These are phyloP conservation scores for Nebria brevicollis DNA, from an alignment of 2,888 invertebrate genomes.

Conservation along the genomic window DNA sequence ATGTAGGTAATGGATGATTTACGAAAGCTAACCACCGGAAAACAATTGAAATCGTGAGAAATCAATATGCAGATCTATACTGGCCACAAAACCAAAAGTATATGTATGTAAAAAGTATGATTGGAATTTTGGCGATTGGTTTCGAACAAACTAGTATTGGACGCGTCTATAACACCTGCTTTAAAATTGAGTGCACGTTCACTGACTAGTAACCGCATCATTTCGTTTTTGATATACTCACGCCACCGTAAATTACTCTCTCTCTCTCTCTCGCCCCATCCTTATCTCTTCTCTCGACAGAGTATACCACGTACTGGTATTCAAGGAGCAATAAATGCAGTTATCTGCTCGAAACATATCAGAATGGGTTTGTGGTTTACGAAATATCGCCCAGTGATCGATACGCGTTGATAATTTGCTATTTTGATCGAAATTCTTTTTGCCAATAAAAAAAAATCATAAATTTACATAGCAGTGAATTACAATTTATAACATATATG, in stretches of 20 bases:
- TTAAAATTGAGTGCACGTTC: slow-evolving; percentile 42
- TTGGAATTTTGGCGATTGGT: slow-evolving; percentile 35
- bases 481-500: slow-evolving; percentile 9
- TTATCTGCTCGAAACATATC: not conserved
- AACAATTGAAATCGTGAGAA: slow-evolving; percentile 3
- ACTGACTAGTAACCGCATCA: slow-evolving; percentile 34
- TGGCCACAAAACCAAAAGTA: slow-evolving; percentile 31
- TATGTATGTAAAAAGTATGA: slow-evolving; percentile 23
- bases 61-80: not conserved
- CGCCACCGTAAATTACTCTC: slow-evolving; percentile 23
- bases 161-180: slow-evolving; percentile 35
- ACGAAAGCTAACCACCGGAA: not conserved
- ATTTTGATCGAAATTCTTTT: slow-evolving; percentile 15
- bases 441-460: not conserved
- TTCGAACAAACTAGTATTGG: slow-evolving; percentile 17
- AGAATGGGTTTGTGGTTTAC: slow-evolving; percentile 33
- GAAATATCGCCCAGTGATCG: slow-evolving; percentile 32
- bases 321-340: not conserved
- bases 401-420: slow-evolving; percentile 38
- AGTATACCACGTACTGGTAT: not conserved
- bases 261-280: too few species aligned
- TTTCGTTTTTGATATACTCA: slow-evolving; percentile 40
- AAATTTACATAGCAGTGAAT: not conserved
- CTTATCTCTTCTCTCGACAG: too few species aligned
- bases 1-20: not conserved